Evolutionary conservation across 2,797 vertebrate genomes (phyloP).

Genomic region (Arnoldichthys spilopterus): DNA sequence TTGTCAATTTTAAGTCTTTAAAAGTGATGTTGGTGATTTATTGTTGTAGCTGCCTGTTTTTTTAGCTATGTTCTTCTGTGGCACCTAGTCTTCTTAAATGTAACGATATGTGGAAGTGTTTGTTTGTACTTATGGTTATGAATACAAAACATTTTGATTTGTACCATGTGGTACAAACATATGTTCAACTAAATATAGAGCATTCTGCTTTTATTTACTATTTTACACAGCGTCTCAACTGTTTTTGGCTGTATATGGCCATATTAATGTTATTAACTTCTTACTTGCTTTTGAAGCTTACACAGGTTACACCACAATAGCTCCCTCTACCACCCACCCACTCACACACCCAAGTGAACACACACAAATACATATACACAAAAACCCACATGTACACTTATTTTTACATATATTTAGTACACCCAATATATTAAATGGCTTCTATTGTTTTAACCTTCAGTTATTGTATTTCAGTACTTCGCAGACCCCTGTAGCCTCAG

Average conservation of each 20-base stretch:
- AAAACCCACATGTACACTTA: constrained; percentile 23
- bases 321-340: not conserved
- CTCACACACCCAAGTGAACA: too few species aligned
- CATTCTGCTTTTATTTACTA: too few species aligned
- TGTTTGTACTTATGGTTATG: not conserved
- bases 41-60: too few species aligned
- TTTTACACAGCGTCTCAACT: too few species aligned
- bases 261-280: too few species aligned
- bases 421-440: constrained; percentile 52
- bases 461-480: constrained; percentile 57
- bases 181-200: too few species aligned
- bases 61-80: too few species aligned
- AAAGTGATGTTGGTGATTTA: too few species aligned
- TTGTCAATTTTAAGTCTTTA: too few species aligned
- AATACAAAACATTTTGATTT: too few species aligned
- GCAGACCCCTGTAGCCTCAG: constrained; percentile 48
- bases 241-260: too few species aligned
- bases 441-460: constrained; percentile 59
- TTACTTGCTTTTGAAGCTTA: not conserved
- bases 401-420: constrained; percentile 50
- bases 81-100: not conserved
- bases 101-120: not conserved
- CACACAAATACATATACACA: constrained; percentile 33
- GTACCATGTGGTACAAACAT: too few species aligned
- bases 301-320: not conserved